Base-by-base conservation (phyloP, 37 sponge, comb jelly and placozoan species). In the Ianthella basta region DNA sequence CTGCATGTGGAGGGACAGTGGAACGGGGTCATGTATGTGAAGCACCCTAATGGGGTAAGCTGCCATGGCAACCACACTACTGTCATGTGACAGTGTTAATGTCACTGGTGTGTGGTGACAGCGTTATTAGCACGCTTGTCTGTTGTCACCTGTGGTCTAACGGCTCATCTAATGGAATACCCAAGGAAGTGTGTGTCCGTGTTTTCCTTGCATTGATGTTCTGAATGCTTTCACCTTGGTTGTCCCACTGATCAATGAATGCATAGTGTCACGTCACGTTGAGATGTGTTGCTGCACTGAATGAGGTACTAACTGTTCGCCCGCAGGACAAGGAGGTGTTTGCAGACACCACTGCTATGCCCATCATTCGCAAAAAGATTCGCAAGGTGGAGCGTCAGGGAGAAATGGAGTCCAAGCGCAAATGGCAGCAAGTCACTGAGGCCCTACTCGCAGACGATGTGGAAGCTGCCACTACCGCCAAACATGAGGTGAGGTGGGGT, bases 1-100 rank as follows among this genome's bases (percentile, higher is more conserved):
- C 33, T 95, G 82, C 88, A 81, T 41, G 77, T 99, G 63, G 92
- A 92, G n/a, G 99, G 99, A 56, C 95, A 97, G 75, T 99, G 99
- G 99, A 99, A 99, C 86, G 95, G 97, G 30, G 89, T 96, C 33
- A 94, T 98, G 91, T 80, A 87, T 86, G 84, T 27, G 0, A 92
- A 96, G 63, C 70, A 88, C 53, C 93, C 95, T 8, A 88, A 89
- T 55, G 90, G 94, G 35, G 93, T 85, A 60, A 60, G 54, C 30
- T 81, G 1, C 54, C 54, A 18, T 38, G 18, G 25, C 50, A 23
- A 79, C 50, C 50, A 25, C 29, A 79, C 4, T 2, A 20, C 25
- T 25, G 15, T 40, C 80, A 44, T 44, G 50, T 8, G 3, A 10
- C 8, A 10, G 4, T 63, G 65, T 63, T 10, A 30, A 10, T 63